Evolutionary conservation across 2,113 vertebrate genomes (phyloP).

Genomic region (Aspiorhynchus laticeps): DNA sequence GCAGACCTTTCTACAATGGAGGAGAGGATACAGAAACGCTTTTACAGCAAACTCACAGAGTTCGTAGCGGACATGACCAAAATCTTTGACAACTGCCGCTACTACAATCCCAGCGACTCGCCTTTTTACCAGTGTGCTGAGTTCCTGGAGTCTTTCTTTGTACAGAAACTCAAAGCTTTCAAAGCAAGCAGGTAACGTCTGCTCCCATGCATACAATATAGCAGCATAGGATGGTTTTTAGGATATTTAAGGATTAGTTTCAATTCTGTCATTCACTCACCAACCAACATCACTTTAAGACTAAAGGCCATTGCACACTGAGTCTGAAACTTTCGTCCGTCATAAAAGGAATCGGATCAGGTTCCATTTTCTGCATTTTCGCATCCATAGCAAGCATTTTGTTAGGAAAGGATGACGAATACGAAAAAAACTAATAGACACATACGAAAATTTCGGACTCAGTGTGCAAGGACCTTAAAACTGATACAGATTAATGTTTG

Average conservation of each 20-base stretch:
- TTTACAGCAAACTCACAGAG: conserved; percentile 97
- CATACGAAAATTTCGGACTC: too few species aligned
- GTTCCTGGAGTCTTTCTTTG: conserved; percentile 97
- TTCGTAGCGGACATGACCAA: conserved; percentile 99
- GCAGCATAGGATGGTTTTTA: background rate
- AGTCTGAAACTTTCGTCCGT: too few species aligned
- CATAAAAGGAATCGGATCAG: too few species aligned
- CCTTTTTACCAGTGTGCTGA: conserved; percentile 98
- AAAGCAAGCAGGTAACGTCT: conserved; percentile 95
- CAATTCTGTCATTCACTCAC: background rate
- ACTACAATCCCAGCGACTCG: conserved; percentile 98
- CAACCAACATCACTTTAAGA: background rate
- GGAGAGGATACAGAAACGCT: conserved; percentile 88
- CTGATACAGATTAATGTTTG: background rate
- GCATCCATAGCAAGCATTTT: too few species aligned
- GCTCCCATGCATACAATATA: too few species aligned
- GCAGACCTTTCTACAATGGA: conserved; percentile 98
- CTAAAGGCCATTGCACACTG: too few species aligned
- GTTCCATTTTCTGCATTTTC: too few species aligned
- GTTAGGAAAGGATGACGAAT: too few species aligned
- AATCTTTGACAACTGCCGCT: conserved; percentile 99
- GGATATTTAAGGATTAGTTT: background rate
- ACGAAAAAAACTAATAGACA: too few species aligned
- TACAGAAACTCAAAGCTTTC: conserved; percentile 99
- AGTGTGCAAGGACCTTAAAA: background rate